Percentiles rank a stretch among this genome's conserved stretches.
Conservation (phyloP, 2,888 invertebrate species). For the Hetaerina titia region DNA sequence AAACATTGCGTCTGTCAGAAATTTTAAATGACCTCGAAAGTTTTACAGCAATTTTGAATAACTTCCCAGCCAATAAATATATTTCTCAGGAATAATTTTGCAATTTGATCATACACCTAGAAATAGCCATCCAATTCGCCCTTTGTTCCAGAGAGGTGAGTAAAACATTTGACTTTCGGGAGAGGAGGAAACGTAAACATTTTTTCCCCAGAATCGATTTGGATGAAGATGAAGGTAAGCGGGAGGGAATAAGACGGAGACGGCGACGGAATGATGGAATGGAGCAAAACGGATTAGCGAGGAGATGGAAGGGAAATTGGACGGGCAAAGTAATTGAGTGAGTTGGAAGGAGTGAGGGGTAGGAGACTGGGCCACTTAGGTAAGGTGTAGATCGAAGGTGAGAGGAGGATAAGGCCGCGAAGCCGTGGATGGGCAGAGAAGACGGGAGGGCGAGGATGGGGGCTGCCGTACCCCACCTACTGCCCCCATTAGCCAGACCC, state of each 20-base stretch:
- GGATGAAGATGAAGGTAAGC: constrained; percentile 10
- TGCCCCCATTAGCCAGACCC: neutral
- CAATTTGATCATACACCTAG: neutral
- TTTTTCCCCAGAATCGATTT: constrained; percentile 7
- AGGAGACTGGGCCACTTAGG: constrained; percentile 25
- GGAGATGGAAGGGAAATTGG: constrained; percentile 69
- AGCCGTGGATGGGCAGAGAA: neutral
- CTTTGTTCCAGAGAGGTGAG: neutral
- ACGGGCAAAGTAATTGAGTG: neutral
- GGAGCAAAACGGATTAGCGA: constrained; percentile 73
- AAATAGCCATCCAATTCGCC: neutral
- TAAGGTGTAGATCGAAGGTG: constrained; percentile 37
- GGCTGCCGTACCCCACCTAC: neutral
- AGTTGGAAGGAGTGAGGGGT: neutral
- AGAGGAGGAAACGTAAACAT: neutral
- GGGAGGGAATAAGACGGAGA: constrained; percentile 68
- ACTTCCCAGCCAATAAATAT: no score
- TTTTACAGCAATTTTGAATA: no score
- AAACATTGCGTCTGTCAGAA: no score
- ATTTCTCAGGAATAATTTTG: no score
- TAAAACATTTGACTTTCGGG: neutral
- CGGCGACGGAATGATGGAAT: constrained; percentile 71
- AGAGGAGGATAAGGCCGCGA: constrained; percentile 34
- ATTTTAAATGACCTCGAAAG: no score
- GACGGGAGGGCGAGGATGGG: constrained; percentile 69